Evolutionary conservation across 2,113 vertebrate genomes (phyloP).

Genomic region (Tragelaphus imberbis): DNA sequence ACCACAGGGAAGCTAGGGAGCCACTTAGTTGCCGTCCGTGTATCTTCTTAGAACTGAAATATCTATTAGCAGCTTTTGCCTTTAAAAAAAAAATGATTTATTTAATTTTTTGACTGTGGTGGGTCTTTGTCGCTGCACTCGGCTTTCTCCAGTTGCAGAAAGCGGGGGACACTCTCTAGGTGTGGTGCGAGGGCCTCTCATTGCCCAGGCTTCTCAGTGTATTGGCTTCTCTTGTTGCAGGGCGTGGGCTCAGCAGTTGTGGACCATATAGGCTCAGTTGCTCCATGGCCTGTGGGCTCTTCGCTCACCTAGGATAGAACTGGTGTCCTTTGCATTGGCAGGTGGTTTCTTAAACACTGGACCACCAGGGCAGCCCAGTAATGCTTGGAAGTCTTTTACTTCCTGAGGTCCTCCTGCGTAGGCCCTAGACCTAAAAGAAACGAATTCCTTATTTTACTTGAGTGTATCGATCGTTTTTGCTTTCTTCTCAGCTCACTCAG

Average conservation of each 20-base stretch:
- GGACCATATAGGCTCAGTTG: not conserved
- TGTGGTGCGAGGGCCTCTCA: not conserved
- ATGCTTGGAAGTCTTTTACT: not conserved
- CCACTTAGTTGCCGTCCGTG: accelerated
- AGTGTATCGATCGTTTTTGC: not conserved
- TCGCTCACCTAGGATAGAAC: not conserved
- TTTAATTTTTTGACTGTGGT: not conserved
- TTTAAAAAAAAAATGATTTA: not conserved
- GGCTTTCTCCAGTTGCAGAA: not conserved
- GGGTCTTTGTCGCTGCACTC: not conserved
- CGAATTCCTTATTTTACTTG: not conserved
- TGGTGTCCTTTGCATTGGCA: not conserved
- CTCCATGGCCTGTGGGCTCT: not conserved
- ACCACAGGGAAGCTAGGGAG: not conserved
- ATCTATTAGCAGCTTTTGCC: not conserved
- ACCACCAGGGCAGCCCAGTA: not conserved
- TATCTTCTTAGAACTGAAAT: not conserved
- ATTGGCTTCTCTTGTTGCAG: not conserved
- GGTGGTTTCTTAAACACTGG: not conserved
- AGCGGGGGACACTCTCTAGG: not conserved
- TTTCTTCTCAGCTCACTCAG: not conserved
- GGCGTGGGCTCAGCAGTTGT: not conserved
- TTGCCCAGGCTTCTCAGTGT: not conserved
- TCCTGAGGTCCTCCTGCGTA: not conserved
- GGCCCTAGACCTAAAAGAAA: not conserved